These are phyloP conservation scores for Myanophis thanlyinensis DNA, from an alignment of 2,113 vertebrate species.

Conservation along the genomic window DNA sequence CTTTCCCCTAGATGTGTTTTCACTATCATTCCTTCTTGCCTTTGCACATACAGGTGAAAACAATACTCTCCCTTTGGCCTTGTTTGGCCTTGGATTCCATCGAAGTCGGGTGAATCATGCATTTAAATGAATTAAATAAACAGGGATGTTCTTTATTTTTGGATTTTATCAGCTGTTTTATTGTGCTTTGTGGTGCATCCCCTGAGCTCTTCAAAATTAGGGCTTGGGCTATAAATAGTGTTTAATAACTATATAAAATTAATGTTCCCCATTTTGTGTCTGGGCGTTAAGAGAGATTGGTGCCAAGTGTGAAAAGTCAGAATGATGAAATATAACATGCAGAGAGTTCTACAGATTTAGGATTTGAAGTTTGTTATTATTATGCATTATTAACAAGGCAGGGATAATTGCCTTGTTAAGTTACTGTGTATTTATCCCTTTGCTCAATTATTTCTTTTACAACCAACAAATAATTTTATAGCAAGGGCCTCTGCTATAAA, in stretches of 20 bases:
- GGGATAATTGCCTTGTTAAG: neutral
- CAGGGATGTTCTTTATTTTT: neutral
- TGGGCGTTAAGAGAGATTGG: neutral
- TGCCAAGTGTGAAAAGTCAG: neutral
- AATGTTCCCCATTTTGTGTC: neutral
- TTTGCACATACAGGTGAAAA: neutral
- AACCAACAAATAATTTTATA: neutral
- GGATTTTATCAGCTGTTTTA: neutral
- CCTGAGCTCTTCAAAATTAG: neutral
- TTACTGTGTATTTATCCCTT: neutral
- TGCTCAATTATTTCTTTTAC: neutral
- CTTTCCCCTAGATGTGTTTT: neutral
- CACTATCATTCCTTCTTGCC: neutral
- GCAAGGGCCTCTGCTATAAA: neutral
- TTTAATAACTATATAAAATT: neutral
- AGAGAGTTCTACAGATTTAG: neutral
- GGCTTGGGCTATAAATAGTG: neutral
- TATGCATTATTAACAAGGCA: too few species aligned
- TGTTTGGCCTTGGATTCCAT: neutral
- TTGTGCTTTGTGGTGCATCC: neutral
- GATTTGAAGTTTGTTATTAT: neutral
- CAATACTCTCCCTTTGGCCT: neutral
- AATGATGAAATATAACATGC: neutral
- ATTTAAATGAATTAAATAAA: neutral
- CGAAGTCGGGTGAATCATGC: neutral